A percentile compares a stretch with the other conserved stretches of the same genome.
Conservation (phyloP, 2,888 invertebrate genomes). For the Lysandra coridon region DNA sequence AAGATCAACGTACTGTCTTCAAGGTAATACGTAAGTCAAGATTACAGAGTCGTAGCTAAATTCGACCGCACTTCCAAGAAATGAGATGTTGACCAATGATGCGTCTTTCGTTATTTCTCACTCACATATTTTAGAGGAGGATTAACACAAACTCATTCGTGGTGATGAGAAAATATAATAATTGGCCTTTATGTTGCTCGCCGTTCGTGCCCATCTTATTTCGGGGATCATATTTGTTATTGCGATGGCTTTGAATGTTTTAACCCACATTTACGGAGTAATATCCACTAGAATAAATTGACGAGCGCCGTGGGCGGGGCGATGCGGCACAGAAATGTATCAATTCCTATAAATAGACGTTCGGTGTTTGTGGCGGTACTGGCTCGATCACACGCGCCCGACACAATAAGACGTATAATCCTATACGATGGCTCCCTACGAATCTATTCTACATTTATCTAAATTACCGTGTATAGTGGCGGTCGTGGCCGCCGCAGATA, state of each 20-base stretch:
- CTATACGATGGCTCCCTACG: slow-evolving; percentile 7
- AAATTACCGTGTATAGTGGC: not conserved
- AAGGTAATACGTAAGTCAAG: slow-evolving; percentile 28
- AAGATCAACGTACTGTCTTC: slow-evolving; percentile 29
- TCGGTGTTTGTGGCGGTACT: slow-evolving; percentile 29
- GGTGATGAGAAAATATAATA: not conserved
- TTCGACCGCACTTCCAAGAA: slow-evolving; percentile 28
- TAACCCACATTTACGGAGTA: slow-evolving; percentile 22
- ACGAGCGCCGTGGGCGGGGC: slow-evolving; percentile 23
- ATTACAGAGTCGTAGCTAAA: slow-evolving; percentile 16
- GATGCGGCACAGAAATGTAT: slow-evolving; percentile 30
- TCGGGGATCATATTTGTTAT: slow-evolving; percentile 24
- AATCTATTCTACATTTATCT: slow-evolving; percentile 26
- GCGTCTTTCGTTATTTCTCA: not conserved
- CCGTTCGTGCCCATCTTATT: not conserved
- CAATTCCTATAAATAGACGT: slow-evolving; percentile 31
- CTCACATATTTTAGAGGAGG: not conserved
- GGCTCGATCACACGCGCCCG: slow-evolving; percentile 22
- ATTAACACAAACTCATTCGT: not conserved
- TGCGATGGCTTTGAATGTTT: slow-evolving; percentile 27
- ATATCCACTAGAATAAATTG: slow-evolving; percentile 28
- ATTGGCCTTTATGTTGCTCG: not conserved
- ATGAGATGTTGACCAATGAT: slow-evolving; percentile 19
- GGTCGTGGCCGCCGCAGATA: slow-evolving; percentile 5
- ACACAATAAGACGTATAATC: slow-evolving; percentile 14